A percentile compares a stretch with the other conserved stretches of the same genome.
Evolutionary conservation across 2,797 vertebrate species (phyloP).

Genomic region (Sebastolobus alascanus): DNA sequence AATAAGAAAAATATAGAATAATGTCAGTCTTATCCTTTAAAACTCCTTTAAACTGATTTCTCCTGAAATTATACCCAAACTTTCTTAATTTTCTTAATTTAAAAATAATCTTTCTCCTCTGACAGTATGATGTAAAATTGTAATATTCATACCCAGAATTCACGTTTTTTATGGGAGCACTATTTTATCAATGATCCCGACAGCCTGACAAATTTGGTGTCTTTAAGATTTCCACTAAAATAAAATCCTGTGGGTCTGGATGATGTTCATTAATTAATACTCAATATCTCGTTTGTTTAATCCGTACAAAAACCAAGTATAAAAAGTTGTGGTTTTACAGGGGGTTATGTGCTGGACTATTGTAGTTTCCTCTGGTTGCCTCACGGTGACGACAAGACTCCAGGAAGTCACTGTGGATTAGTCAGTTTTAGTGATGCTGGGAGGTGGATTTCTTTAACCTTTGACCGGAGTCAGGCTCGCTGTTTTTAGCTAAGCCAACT

Average conservation of each 20-base stretch:
- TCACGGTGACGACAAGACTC: neutral
- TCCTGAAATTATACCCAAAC: neutral
- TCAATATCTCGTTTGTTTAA: neutral
- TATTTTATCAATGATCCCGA: neutral
- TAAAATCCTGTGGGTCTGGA: neutral
- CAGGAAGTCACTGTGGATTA: neutral
- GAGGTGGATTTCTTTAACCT: constrained; percentile 1
- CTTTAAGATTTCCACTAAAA: neutral
- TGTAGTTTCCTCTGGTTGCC: neutral
- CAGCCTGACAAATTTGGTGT: neutral
- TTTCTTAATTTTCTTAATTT: neutral
- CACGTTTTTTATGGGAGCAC: neutral
- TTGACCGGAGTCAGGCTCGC: neutral
- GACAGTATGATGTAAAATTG: neutral
- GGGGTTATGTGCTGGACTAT: neutral
- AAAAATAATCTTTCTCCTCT: neutral
- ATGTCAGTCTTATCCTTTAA: neutral
- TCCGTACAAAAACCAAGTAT: neutral
- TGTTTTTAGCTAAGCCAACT: neutral
- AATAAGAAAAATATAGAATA: neutral
- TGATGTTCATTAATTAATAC: neutral
- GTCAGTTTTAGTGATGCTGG: neutral
- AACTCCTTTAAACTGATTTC: neutral
- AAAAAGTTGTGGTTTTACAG: neutral
- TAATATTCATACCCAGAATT: neutral